These are phyloP conservation scores for Xiphorhynchus erythropygius DNA, from an alignment of 2,797 vertebrate species.

Conservation along the genomic window DNA sequence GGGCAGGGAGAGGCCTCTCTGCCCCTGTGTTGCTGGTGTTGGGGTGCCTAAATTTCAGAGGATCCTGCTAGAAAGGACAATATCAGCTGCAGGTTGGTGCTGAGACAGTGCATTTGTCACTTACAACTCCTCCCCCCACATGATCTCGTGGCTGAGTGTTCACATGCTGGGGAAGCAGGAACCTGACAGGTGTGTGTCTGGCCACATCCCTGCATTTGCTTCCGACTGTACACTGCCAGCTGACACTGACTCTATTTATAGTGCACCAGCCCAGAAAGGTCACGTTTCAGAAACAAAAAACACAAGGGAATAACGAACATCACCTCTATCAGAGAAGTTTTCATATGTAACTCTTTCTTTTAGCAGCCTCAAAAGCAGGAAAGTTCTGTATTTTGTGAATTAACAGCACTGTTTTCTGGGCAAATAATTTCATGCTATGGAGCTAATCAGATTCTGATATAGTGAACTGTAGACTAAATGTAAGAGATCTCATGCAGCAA, in stretches of 20 bases:
- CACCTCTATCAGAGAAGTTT: neutral
- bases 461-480: neutral
- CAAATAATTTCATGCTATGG: neutral
- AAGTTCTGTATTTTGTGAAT: neutral
- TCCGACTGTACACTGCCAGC: neutral
- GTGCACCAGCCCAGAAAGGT: neutral
- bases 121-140: neutral
- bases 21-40: neutral
- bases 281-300: neutral
- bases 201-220: neutral
- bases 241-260: slow-evolving; percentile 1
- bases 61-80: neutral
- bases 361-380: neutral
- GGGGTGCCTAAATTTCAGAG: neutral
- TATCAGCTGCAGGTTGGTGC: neutral
- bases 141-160: neutral
- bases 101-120: neutral
- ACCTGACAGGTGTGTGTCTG: neutral
- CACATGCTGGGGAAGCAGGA: slow-evolving; percentile 4
- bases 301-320: neutral
- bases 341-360: neutral
- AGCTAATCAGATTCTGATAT: neutral
- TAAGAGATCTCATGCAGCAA: neutral
- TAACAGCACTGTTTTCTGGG: neutral
- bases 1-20: neutral